A percentile compares a stretch with the other conserved stretches of the same genome.
Evolutionary conservation across 2,797 vertebrate genomes (phyloP).

Genomic region (Synanceia verrucosa): DNA sequence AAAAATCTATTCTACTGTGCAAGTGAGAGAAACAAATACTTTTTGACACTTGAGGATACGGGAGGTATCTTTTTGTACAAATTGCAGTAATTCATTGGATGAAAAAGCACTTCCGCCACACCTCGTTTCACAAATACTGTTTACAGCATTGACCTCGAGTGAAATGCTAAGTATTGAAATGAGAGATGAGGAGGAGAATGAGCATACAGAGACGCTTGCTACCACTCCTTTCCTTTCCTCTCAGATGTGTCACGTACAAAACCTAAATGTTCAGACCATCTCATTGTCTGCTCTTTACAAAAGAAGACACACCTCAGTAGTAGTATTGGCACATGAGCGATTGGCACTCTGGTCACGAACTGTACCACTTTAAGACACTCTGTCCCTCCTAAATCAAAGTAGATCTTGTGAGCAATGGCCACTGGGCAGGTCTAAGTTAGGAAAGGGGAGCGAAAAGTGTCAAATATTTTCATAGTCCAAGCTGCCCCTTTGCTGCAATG

Average conservation of each 20-base stretch:
- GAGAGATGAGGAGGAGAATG: conserved; percentile 39
- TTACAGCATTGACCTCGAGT: conserved; percentile 49
- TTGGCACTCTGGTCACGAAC: conserved; percentile 57
- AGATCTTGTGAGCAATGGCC: conserved; percentile 54
- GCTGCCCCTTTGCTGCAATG: conserved; percentile 66
- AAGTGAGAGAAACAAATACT: conserved; percentile 78
- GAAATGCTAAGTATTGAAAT: conserved; percentile 51
- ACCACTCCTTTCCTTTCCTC: conserved; percentile 51
- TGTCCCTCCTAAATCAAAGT: conserved; percentile 52
- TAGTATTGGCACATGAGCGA: conserved; percentile 59
- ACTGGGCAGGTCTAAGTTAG: conserved; percentile 31
- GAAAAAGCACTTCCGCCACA: conserved; percentile 60
- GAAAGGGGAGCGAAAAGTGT: conserved; percentile 52
- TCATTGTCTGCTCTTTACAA: conserved; percentile 36
- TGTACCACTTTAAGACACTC: conserved; percentile 36
- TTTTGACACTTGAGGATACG: conserved; percentile 66
- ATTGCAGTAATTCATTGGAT: conserved; percentile 69
- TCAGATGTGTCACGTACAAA: conserved; percentile 37
- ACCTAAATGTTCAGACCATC: conserved; percentile 27
- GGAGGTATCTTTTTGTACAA: conserved; percentile 77
- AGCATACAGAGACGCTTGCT: conserved; percentile 62
- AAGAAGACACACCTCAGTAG: conserved; percentile 36
- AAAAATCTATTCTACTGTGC: conserved; percentile 82
- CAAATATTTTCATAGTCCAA: conserved; percentile 54
- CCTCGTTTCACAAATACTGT: conserved; percentile 58